Conservation (phyloP, 2,888 invertebrate species). For the Odontocerum albicorne region DNA sequence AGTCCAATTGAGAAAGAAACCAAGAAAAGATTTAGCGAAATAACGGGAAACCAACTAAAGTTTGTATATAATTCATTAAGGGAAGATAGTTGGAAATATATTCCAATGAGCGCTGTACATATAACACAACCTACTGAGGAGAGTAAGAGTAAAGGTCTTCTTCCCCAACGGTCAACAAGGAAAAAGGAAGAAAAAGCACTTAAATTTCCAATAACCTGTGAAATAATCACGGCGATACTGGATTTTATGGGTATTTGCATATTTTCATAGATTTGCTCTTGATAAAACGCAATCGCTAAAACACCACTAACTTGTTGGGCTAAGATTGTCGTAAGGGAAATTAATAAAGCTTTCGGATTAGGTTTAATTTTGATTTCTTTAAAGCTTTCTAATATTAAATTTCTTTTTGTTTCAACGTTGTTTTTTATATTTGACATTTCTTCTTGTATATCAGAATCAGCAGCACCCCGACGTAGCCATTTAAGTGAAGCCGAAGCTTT, state of each 20-base stretch:
- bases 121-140: constrained; percentile 21
- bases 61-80: constrained; percentile 7
- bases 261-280: constrained; percentile 23
- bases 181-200: constrained; percentile 17
- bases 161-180: constrained; percentile 29
- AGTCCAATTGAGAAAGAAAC: constrained; percentile 24
- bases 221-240: constrained; percentile 24
- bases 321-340: constrained; percentile 17
- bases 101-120: constrained; percentile 13
- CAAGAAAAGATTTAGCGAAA: constrained; percentile 12
- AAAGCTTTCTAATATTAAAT: constrained; percentile 6
- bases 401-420: constrained; percentile 9
- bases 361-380: constrained; percentile 23
- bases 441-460: constrained; percentile 12
- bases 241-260: constrained; percentile 25
- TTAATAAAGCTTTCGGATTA: constrained; percentile 24
- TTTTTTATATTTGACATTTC: constrained; percentile 25
- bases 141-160: constrained; percentile 25
- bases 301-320: constrained; percentile 30
- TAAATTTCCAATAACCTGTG: constrained; percentile 11
- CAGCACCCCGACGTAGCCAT: constrained; percentile 27
- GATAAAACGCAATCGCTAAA: constrained; percentile 24
- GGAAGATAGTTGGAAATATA: constrained; percentile 12
- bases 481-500: constrained; percentile 21
- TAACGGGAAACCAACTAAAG: constrained; percentile 23